Conservation (phyloP, 2,113 vertebrate genomes). For the Australoheros scitulus region DNA sequence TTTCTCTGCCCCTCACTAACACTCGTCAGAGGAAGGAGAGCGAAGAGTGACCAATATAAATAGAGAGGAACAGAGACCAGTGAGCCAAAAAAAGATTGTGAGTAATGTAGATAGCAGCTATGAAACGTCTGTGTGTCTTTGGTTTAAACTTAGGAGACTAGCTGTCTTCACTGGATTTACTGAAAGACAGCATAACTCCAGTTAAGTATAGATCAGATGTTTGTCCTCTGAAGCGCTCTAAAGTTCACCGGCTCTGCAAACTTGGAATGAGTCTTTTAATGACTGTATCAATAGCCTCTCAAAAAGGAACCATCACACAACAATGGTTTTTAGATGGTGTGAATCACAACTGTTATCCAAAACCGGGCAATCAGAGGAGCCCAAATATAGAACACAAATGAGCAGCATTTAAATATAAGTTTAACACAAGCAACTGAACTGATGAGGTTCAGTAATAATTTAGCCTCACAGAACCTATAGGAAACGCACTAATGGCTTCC, state of each 20-base stretch:
- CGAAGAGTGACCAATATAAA: conserved; percentile 47
- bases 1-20: conserved; percentile 60
- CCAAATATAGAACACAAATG: neutral
- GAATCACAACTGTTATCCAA: neutral
- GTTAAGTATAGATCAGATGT: neutral
- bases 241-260: neutral
- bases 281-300: neutral
- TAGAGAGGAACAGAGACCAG: conserved; percentile 7
- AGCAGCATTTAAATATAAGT: neutral
- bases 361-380: neutral
- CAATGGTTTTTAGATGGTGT: neutral
- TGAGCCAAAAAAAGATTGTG: conserved; percentile 17
- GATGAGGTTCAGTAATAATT: neutral
- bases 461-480: neutral
- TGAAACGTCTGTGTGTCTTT: neutral
- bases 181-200: neutral
- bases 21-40: conserved; percentile 58
- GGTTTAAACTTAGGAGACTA: neutral
- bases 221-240: neutral
- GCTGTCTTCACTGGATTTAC: neutral
- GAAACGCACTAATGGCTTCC: neutral
- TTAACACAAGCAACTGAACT: neutral
- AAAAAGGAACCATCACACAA: neutral
- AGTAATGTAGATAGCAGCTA: neutral
- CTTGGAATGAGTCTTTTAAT: neutral